These are phyloP conservation scores for Enoplosus armatus DNA, from an alignment of 2,797 vertebrate species.

Conservation along the genomic window DNA sequence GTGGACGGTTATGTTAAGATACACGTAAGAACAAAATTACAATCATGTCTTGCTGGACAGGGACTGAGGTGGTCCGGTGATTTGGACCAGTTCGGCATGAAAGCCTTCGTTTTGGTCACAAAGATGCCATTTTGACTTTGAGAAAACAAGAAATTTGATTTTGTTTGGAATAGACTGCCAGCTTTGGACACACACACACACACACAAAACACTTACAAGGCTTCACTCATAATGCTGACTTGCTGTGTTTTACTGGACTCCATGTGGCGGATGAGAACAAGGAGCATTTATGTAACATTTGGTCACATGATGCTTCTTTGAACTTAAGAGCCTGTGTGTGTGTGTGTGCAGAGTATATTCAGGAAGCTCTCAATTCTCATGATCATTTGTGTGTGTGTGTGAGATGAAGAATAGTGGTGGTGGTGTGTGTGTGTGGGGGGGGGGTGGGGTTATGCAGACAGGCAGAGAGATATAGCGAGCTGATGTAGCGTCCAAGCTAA, in stretches of 20 bases:
- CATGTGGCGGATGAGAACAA: background rate
- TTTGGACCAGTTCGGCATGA: background rate
- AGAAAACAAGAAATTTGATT: background rate
- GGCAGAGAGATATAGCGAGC: constrained; percentile 64
- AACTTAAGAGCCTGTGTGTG: constrained; percentile 4
- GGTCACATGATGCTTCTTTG: constrained; percentile 21
- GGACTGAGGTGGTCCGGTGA: background rate
- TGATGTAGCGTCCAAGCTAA: constrained; percentile 82
- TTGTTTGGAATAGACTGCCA: background rate
- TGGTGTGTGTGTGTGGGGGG: constrained; percentile 5
- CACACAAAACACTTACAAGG: background rate
- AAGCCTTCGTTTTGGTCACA: background rate
- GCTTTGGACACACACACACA: background rate
- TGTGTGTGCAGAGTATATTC: background rate
- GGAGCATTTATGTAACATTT: constrained; percentile 20
- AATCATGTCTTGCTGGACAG: background rate
- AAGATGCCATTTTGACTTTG: background rate
- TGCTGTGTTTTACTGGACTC: constrained; percentile 9
- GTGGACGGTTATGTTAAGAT: background rate
- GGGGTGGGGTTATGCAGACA: constrained; percentile 43
- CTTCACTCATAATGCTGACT: background rate
- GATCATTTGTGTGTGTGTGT: constrained; percentile 24
- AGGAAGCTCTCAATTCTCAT: background rate
- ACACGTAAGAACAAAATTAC: background rate
- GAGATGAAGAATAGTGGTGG: constrained; percentile 13